Evolutionary conservation across 2,797 vertebrate genomes (phyloP), one percentile per base, ranked within the genome.

Genomic region (Linurgus olivaceus): DNA sequence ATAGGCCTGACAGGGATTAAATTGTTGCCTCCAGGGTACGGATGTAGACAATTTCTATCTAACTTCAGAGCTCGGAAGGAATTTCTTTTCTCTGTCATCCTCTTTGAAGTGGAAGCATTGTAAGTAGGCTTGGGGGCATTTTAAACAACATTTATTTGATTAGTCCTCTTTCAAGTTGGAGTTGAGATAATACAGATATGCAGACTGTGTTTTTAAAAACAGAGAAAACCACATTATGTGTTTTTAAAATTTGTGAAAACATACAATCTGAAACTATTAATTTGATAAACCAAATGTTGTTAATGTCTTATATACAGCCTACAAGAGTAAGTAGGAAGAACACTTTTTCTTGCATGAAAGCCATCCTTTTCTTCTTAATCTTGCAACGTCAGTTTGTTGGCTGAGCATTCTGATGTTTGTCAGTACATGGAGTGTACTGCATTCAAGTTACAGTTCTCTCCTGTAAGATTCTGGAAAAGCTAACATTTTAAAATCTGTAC

Each of bases 381-480:
- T 65, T 94, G 45, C 50, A 45, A 19, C 16, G 11, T 91, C 58
- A 68, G 57, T 94, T 91, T 90, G 70, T 92, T 93, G 95, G 57
- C 75, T 61, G 50, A 84, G 44, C 1, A 1, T 54, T 80, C 16
- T 13, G 6, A 17, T 67, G 55, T 57, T 74, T 84, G 48, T 78
- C 55, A 54, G 77, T 70, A 55, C 8, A 2, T 7, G 14, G 24
- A 65, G 17, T 9, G 24, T 67, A 12, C 16, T 70, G 40, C 23
- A 24, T 44, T 37, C 40, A 26, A 31, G 20, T 25, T 75, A 24
- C 50, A 83, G 26, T 61, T 91, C 24, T 67, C 4, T 67, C 28
- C 52, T 76, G 9, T 50, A 35, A 44, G 42, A 65, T 52, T 74
- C 45, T 55, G 68, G 50, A 24, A 33, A 77, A 90, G 67, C 6